Conservation (phyloP, 2,888 invertebrate species). For the Drosophila nr. medialis region DNA sequence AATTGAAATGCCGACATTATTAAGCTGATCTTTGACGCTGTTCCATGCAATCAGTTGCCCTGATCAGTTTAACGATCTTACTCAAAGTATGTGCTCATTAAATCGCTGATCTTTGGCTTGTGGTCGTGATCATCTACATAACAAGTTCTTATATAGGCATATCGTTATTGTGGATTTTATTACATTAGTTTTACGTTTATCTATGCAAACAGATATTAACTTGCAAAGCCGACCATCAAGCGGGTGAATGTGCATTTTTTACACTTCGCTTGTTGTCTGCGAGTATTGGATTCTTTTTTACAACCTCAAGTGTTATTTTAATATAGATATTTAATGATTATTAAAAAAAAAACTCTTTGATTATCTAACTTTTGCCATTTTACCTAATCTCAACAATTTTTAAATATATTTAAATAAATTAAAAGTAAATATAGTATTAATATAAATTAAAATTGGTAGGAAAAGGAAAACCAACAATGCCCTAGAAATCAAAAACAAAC, state of each 20-base stretch:
- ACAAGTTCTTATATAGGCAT: constrained; percentile 22
- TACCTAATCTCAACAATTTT: background rate
- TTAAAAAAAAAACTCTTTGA: background rate
- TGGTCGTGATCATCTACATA: constrained; percentile 27
- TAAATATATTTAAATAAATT: no score
- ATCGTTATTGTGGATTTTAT: constrained; percentile 10
- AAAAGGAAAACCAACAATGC: background rate
- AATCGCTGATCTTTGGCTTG: constrained; percentile 32
- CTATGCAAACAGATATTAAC: background rate
- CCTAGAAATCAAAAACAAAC: background rate
- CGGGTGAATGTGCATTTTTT: background rate
- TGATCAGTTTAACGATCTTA: constrained; percentile 27
- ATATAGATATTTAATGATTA: background rate
- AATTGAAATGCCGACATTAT: constrained; percentile 45
- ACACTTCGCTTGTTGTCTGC: background rate
- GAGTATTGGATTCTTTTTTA: background rate
- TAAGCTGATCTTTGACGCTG: constrained; percentile 36
- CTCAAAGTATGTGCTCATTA: constrained; percentile 31
- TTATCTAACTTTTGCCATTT: background rate
- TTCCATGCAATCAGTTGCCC: constrained; percentile 15
- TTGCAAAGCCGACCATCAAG: background rate
- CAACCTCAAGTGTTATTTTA: background rate
- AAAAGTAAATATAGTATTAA: background rate
- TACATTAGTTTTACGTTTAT: background rate
- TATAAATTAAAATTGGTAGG: no score